Evolutionary conservation across 2,888 invertebrate genomes (phyloP).

Genomic region (Ctenicera cuprea): DNA sequence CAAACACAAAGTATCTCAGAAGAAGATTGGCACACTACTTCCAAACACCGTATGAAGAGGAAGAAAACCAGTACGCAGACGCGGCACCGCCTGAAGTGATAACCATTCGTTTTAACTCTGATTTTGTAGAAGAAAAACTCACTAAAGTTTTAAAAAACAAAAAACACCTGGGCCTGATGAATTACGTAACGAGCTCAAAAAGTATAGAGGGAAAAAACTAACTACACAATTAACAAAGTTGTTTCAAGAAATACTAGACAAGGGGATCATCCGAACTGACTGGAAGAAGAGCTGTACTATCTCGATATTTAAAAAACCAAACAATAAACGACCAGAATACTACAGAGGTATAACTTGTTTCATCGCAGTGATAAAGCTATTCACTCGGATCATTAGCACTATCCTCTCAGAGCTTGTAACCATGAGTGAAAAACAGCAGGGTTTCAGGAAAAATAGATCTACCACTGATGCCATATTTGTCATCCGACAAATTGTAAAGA

Average conservation of each 20-base stretch:
- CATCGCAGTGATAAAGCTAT: background rate
- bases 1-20: too few species aligned
- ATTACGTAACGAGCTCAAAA: background rate
- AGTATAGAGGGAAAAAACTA: background rate
- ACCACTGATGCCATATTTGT: too few species aligned
- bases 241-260: background rate
- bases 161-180: background rate
- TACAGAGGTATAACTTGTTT: background rate
- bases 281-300: background rate
- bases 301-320: background rate
- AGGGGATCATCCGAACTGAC: background rate
- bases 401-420: background rate
- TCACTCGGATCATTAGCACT: slow-evolving; percentile 3
- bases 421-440: too few species aligned
- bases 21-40: too few species aligned
- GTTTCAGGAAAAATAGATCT: too few species aligned
- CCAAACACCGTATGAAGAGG: too few species aligned
- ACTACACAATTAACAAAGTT: background rate
- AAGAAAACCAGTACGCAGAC: too few species aligned
- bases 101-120: too few species aligned
- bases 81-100: too few species aligned
- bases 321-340: background rate
- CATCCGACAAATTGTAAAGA: too few species aligned
- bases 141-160: too few species aligned
- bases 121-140: too few species aligned